Conservation (phyloP, 2,888 invertebrate species). For the Epirrhoe alternata region DNA sequence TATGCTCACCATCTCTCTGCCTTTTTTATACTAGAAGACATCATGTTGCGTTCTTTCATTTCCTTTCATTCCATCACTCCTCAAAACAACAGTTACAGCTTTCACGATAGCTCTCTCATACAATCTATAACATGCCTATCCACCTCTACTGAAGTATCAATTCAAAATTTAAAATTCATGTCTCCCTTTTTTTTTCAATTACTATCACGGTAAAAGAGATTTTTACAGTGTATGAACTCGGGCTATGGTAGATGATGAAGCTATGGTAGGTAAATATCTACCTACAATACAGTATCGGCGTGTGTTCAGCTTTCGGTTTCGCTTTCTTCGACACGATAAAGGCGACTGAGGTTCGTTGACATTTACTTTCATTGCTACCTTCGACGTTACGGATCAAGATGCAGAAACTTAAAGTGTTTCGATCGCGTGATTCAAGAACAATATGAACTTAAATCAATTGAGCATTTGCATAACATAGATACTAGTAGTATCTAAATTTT, state of each 20-base stretch:
- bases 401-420: background rate
- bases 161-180: no score
- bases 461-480: background rate
- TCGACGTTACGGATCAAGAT: background rate
- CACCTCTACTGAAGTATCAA: no score
- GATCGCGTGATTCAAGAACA: background rate
- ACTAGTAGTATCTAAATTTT: no score
- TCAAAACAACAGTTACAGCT: background rate
- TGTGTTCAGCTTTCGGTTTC: constrained; percentile 9
- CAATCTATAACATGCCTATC: background rate
- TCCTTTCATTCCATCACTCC: background rate
- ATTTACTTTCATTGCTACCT: constrained; percentile 11
- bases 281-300: background rate
- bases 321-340: constrained; percentile 16
- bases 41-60: background rate
- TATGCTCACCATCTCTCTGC: background rate
- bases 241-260: background rate
- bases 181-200: no score
- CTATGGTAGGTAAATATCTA: background rate
- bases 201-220: no score
- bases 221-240: background rate
- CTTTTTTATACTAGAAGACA: background rate
- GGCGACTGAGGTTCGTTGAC: constrained; percentile 12
- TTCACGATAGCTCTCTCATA: background rate
- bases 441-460: background rate